Conservation (phyloP, 2,888 invertebrate species). For the Germaria angustata region DNA sequence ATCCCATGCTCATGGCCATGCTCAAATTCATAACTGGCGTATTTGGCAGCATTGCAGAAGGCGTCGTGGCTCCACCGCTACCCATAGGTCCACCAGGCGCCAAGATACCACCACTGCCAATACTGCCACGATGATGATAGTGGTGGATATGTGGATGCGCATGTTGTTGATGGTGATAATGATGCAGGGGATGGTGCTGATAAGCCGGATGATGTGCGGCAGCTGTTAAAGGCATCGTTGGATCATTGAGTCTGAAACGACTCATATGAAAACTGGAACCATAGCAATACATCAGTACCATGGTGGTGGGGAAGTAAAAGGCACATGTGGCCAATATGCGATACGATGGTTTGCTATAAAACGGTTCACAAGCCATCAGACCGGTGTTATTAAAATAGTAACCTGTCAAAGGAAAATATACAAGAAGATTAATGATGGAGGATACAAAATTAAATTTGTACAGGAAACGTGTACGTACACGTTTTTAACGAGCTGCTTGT, state of each 20-base stretch:
- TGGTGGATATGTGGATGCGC: slow-evolving; percentile 66
- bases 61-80: slow-evolving; percentile 44
- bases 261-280: slow-evolving; percentile 94
- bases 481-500: too few relatives aligned
- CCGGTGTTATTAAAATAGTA: slow-evolving; percentile 94
- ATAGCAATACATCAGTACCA: slow-evolving; percentile 95
- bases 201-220: slow-evolving; percentile 76
- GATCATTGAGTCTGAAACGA: slow-evolving; percentile 84
- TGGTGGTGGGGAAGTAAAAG: slow-evolving; percentile 94
- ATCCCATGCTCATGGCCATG: slow-evolving; percentile 79
- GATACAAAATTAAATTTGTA: neutral
- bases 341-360: slow-evolving; percentile 86
- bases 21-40: slow-evolving; percentile 78
- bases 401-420: slow-evolving; percentile 79
- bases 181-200: slow-evolving; percentile 70
- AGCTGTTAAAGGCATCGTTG: slow-evolving; percentile 80
- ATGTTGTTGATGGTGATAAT: slow-evolving; percentile 69
- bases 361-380: slow-evolving; percentile 92
- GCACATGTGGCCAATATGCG: slow-evolving; percentile 92
- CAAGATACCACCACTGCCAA: slow-evolving; percentile 23
- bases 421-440: neutral
- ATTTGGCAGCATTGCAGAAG: slow-evolving; percentile 71
- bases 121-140: slow-evolving; percentile 64
- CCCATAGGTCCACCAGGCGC: neutral
- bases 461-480: too few relatives aligned